phyloP scores from a whole-genome alignment of 2,888 invertebrate genomes.

The Napeogenes inachia region DNA sequence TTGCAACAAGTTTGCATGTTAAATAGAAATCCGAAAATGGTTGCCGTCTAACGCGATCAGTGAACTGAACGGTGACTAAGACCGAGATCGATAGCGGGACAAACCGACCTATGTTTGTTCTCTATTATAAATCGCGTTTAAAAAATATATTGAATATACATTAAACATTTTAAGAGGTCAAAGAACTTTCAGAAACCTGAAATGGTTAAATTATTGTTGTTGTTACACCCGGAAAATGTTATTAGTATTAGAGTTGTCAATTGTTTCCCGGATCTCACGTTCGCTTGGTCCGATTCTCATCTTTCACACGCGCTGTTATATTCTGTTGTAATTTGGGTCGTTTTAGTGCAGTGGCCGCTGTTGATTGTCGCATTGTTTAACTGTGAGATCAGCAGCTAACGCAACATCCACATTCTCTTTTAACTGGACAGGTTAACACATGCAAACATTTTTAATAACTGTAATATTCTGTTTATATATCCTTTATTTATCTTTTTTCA shows the following conservation, averaged over 20 bases:
- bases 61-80: conserved; percentile 17
- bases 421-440: conserved; percentile 16
- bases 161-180: too few species aligned
- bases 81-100: conserved; percentile 19
- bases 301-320: conserved; percentile 45
- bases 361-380: conserved; percentile 47
- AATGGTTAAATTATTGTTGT: too few species aligned
- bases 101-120: conserved; percentile 6
- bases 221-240: conserved; percentile 1
- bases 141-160: too few species aligned
- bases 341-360: conserved; percentile 42
- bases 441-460: conserved; percentile 1
- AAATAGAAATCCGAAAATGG: too few species aligned
- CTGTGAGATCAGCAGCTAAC: conserved; percentile 21
- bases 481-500: background rate
- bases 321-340: conserved; percentile 52
- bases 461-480: conserved; percentile 11
- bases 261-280: conserved; percentile 54
- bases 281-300: conserved; percentile 56
- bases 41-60: too few species aligned
- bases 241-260: conserved; percentile 14
- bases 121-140: too few species aligned
- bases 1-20: too few species aligned
- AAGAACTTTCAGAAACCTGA: too few species aligned
- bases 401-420: conserved; percentile 21